Evolutionary conservation across 2,113 vertebrate species (phyloP).

Genomic region (Xiphophorus couchianus): DNA sequence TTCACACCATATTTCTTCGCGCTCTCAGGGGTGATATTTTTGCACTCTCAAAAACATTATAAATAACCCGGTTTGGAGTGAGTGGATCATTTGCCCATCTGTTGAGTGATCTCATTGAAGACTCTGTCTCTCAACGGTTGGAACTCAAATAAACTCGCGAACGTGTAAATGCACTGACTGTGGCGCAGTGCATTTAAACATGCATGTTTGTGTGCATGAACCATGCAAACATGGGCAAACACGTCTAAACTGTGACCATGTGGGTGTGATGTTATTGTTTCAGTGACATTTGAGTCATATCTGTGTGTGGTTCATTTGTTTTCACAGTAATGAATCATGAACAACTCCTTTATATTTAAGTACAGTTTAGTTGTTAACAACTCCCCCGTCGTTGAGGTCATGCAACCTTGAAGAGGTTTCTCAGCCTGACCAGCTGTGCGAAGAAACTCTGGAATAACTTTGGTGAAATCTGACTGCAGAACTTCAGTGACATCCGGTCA

Average conservation of each 20-base stretch:
- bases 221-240: not conserved
- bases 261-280: not conserved
- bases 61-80: conserved; percentile 73
- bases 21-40: conserved; percentile 59
- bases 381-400: not conserved
- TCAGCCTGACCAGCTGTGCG: no score
- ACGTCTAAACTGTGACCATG: not conserved
- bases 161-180: conserved; percentile 28
- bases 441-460: not conserved
- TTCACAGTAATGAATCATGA: not conserved
- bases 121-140: conserved; percentile 27
- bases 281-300: not conserved
- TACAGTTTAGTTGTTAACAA: no score
- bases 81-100: conserved; percentile 75
- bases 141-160: conserved; percentile 32
- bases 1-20: conserved; percentile 65
- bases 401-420: no score
- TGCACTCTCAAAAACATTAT: conserved; percentile 69
- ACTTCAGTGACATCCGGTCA: not conserved
- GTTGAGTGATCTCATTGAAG: conserved; percentile 64
- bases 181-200: conserved; percentile 15
- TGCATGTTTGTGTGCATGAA: conserved; percentile 22
- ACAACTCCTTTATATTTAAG: not conserved
- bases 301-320: not conserved
- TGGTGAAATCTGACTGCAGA: conserved; percentile 7